A percentile compares a stretch with the other conserved stretches of the same genome.
phyloP scores from a whole-genome alignment of 2,888 invertebrate genomes.

The Zele albiditarsus region DNA sequence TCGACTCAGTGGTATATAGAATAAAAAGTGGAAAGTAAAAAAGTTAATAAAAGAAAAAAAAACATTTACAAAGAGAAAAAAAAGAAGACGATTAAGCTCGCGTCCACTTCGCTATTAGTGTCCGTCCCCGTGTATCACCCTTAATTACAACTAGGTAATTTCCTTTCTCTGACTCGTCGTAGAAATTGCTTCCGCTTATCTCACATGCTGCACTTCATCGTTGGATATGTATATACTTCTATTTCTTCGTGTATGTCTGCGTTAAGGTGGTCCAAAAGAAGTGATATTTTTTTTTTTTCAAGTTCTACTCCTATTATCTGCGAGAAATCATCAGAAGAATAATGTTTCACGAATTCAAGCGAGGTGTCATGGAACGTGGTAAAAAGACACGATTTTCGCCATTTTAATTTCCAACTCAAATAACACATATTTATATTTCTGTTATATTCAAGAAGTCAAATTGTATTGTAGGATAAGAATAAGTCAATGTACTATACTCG shows the following conservation, averaged over 20 bases:
- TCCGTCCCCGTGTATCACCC: conserved; percentile 46
- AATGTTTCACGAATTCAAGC: no score
- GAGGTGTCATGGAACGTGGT: no score
- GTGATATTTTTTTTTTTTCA: no score
- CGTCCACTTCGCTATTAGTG: conserved; percentile 46
- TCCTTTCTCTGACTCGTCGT: conserved; percentile 45
- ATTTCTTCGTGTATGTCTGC: not conserved
- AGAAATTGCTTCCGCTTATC: conserved; percentile 50
- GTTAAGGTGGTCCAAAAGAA: not conserved
- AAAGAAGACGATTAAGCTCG: conserved; percentile 28
- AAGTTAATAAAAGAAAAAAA: conserved; percentile 18
- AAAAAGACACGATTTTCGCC: no score
- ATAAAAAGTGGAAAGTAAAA: not conserved
- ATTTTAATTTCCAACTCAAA: no score
- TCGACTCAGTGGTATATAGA: conserved; percentile 25
- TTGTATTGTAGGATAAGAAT: no score
- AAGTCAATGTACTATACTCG: no score
- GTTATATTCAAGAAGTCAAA: no score
- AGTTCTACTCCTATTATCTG: no score
- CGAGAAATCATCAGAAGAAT: no score
- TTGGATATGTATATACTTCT: not conserved
- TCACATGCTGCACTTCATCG: conserved; percentile 24
- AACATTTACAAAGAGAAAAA: conserved; percentile 31
- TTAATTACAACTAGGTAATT: conserved; percentile 49
- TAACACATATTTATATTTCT: no score